Evolutionary conservation across 2,113 vertebrate genomes (phyloP).

Genomic region (Rhabdornis inornatus): DNA sequence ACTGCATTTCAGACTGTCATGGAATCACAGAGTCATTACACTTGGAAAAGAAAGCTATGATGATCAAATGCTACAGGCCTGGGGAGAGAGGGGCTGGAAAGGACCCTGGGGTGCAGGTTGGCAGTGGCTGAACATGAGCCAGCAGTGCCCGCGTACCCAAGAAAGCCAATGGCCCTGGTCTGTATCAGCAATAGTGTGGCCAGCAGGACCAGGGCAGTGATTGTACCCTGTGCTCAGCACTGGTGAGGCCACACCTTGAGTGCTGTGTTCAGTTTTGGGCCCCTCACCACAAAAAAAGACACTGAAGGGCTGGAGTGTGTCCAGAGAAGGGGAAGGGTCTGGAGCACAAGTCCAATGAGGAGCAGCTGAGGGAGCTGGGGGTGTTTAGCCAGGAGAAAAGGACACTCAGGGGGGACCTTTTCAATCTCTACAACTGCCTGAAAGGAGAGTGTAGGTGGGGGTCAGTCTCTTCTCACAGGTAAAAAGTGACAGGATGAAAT

Average conservation of each 20-base stretch:
- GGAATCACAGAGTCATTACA: neutral
- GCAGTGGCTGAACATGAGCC: neutral
- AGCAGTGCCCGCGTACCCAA: too few relatives aligned
- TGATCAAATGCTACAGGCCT: neutral
- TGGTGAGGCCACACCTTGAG: accelerated
- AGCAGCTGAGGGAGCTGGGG: neutral
- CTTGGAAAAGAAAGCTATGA: neutral
- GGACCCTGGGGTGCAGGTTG: accelerated
- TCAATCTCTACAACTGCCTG: neutral
- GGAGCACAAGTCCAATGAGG: neutral
- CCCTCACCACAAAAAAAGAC: neutral
- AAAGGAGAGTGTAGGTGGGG: neutral
- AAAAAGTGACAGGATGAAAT: neutral
- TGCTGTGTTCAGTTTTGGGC: neutral
- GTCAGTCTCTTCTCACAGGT: neutral
- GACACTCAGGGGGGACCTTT: neutral
- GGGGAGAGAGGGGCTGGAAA: neutral
- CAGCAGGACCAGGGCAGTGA: neutral
- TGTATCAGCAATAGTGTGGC: accelerated
- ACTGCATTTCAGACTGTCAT: neutral
- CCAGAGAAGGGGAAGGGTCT: neutral
- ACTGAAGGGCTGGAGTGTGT: accelerated
- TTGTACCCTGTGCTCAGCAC: accelerated
- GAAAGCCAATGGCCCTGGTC: neutral
- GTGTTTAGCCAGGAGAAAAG: neutral